These are phyloP conservation scores for Acleris cristana DNA, from an alignment of 2,888 invertebrate genomes.

Conservation along the genomic window DNA sequence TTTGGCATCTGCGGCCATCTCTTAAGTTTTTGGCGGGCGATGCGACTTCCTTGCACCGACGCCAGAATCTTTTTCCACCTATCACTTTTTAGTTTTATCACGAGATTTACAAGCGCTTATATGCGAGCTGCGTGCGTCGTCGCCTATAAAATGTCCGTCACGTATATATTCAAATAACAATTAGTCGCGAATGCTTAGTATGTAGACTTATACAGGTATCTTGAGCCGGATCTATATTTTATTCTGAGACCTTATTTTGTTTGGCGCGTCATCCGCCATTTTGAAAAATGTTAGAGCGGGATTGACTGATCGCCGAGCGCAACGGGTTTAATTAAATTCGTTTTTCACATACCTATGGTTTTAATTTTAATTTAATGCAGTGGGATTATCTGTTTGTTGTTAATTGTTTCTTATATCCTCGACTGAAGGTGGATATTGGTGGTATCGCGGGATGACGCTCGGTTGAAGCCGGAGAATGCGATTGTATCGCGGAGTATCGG, in stretches of 20 bases:
- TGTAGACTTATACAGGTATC: slow-evolving; percentile 42
- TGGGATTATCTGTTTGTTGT: slow-evolving; percentile 1
- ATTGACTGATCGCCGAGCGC: slow-evolving; percentile 52
- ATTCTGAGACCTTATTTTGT: slow-evolving; percentile 34
- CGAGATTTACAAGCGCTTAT: slow-evolving; percentile 42
- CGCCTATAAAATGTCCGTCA: slow-evolving; percentile 48
- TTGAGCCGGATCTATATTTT: slow-evolving; percentile 43
- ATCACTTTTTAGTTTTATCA: slow-evolving; percentile 26
- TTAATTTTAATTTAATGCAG: slow-evolving; percentile 40
- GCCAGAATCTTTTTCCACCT: slow-evolving; percentile 18
- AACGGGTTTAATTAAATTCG: slow-evolving; percentile 52
- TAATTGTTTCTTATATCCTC: slow-evolving; percentile 13
- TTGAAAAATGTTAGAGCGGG: slow-evolving; percentile 33
- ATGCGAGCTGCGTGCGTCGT: slow-evolving; percentile 43
- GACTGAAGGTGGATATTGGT: slow-evolving; percentile 17
- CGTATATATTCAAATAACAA: slow-evolving; percentile 71
- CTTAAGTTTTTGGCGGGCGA: slow-evolving; percentile 43
- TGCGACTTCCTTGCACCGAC: slow-evolving; percentile 13
- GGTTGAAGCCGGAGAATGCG: slow-evolving; percentile 40
- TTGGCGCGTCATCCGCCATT: slow-evolving; percentile 21
- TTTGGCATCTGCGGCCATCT: slow-evolving; percentile 44
- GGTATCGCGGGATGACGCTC: slow-evolving; percentile 1
- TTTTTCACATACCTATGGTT: slow-evolving; percentile 44
- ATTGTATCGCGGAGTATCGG: slow-evolving; percentile 62
- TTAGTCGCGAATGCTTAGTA: slow-evolving; percentile 58